phyloP scores from a whole-genome alignment of 2,797 vertebrate genomes.

The Schizopygopsis malacanthus region DNA sequence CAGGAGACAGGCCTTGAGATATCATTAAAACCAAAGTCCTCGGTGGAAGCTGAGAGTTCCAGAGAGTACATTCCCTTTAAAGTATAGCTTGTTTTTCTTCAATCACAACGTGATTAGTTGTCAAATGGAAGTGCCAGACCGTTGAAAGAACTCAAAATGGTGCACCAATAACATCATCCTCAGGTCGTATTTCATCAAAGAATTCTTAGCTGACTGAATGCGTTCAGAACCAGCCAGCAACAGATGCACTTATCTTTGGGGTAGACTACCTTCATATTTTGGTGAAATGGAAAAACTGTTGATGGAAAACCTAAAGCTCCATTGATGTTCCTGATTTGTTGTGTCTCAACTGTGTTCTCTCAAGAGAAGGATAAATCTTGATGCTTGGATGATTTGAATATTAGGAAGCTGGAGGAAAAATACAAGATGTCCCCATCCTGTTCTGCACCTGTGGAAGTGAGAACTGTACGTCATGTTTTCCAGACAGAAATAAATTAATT shows the following conservation, averaged over 20 bases:
- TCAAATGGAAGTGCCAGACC: slow-evolving; percentile 32
- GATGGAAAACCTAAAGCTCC: not conserved
- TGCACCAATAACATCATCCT: slow-evolving; percentile 1
- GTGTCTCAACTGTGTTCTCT: slow-evolving; percentile 26
- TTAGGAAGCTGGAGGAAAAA: slow-evolving; percentile 42
- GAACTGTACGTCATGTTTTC: slow-evolving; percentile 49
- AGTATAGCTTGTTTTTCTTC: slow-evolving; percentile 41
- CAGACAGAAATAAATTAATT: slow-evolving; percentile 51
- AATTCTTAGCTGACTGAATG: slow-evolving; percentile 17
- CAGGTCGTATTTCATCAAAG: slow-evolving; percentile 17
- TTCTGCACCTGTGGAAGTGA: slow-evolving; percentile 41
- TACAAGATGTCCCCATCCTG: slow-evolving; percentile 42
- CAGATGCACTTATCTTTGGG: not conserved
- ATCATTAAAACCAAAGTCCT: slow-evolving; percentile 49
- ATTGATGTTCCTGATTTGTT: slow-evolving; percentile 2
- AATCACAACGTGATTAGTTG: slow-evolving; percentile 40
- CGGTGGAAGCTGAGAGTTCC: slow-evolving; percentile 49
- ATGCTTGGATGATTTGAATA: slow-evolving; percentile 21
- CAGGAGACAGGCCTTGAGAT: slow-evolving; percentile 48
- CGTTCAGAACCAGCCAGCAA: not conserved
- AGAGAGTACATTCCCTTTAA: slow-evolving; percentile 35
- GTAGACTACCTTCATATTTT: not conserved
- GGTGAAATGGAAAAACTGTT: slow-evolving; percentile 19
- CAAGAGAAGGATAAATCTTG: slow-evolving; percentile 9
- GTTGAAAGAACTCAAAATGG: slow-evolving; percentile 24